Conservation (phyloP, 2,797 vertebrate species). For the Molothrus ater region DNA sequence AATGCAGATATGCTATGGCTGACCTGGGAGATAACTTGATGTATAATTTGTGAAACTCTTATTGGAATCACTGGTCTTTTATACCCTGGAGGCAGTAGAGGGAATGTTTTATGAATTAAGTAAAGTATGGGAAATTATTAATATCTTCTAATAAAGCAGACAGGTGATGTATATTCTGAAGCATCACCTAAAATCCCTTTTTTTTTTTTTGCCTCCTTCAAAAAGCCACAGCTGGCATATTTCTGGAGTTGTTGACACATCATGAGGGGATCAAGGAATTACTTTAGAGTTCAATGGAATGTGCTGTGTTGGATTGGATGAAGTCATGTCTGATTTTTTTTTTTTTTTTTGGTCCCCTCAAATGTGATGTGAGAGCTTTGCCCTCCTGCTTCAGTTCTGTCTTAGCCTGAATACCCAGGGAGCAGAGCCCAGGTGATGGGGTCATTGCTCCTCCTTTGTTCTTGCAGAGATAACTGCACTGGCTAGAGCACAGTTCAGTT, state of each 20-base stretch:
- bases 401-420: not conserved
- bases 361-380: not conserved
- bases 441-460: not conserved
- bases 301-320: not conserved
- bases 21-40: not conserved
- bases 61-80: not conserved
- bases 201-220: not conserved
- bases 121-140: not conserved
- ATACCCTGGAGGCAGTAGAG: not conserved
- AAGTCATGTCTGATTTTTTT: not conserved
- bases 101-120: not conserved
- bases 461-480: not conserved
- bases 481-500: not conserved
- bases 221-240: not conserved
- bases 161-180: not conserved
- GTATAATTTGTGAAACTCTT: not conserved
- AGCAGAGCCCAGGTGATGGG: not conserved
- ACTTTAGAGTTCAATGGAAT: not conserved
- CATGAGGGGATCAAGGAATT: not conserved
- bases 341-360: not conserved
- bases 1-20: accelerated
- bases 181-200: not conserved
- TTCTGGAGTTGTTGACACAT: not conserved
- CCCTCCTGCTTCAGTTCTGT: not conserved
- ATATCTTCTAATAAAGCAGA: not conserved